Evolutionary conservation across 1,140 invertebrate species (phyloP).

Genomic region (Drosophila ananassae): DNA sequence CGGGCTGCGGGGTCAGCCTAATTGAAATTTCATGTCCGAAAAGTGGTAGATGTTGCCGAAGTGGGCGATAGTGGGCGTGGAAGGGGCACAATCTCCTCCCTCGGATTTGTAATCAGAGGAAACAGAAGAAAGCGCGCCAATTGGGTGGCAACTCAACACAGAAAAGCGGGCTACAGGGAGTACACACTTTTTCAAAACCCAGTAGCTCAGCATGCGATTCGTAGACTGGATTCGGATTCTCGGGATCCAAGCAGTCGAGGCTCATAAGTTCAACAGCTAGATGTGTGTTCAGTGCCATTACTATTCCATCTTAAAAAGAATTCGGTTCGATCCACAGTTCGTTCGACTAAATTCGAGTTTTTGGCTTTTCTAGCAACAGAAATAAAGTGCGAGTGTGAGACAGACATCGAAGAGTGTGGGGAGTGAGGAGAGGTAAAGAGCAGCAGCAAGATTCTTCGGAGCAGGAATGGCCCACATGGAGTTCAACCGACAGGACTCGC

Average conservation of each 20-base stretch:
- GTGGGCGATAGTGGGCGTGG: neutral
- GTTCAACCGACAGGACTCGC: constrained; percentile 1
- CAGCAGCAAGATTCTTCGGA: neutral
- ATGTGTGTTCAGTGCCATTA: neutral
- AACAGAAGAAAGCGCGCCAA: neutral
- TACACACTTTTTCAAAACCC: neutral
- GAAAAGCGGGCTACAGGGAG: neutral
- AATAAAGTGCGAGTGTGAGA: neutral
- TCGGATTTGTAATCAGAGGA: constrained; percentile 36
- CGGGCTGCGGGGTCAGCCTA: constrained; percentile 63
- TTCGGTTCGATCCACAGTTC: constrained; percentile 12
- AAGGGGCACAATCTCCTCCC: constrained; percentile 12
- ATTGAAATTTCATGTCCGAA: constrained; percentile 78
- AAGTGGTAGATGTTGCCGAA: constrained; percentile 39
- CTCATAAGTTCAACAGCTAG: neutral
- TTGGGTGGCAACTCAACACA: neutral
- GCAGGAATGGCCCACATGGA: constrained; percentile 12
- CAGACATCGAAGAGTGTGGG: neutral
- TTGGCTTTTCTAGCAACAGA: constrained; percentile 6
- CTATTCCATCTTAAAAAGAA: neutral
- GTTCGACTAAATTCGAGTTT: constrained; percentile 29
- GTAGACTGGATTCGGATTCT: neutral
- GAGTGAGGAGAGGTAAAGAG: neutral
- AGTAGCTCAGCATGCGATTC: neutral
- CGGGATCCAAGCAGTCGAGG: neutral